These are phyloP conservation scores for Epicauta chinensis DNA, from an alignment of 1,140 invertebrate species.

Conservation along the genomic window DNA sequence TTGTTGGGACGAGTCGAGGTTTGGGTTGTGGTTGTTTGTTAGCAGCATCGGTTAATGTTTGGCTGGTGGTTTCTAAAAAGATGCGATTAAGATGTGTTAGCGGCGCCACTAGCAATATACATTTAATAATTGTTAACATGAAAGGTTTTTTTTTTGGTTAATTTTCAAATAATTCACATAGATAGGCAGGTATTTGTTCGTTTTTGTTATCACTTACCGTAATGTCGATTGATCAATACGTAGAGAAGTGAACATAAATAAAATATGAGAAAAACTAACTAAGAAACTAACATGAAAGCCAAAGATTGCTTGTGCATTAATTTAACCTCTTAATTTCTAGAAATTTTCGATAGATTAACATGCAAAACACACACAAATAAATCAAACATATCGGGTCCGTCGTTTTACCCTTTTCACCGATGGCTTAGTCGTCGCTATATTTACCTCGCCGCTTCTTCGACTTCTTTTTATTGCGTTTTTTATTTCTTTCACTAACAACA, in stretches of 20 bases:
- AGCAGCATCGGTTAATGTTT: constrained; percentile 31
- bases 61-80: constrained; percentile 43
- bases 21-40: constrained; percentile 38
- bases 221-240: neutral
- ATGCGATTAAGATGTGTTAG: constrained; percentile 40
- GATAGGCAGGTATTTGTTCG: constrained; percentile 21
- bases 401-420: constrained; percentile 3
- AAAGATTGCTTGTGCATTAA: constrained; percentile 35
- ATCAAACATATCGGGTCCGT: constrained; percentile 40
- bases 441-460: too few relatives aligned
- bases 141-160: constrained; percentile 14
- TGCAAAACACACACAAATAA: constrained; percentile 21
- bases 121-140: constrained; percentile 18
- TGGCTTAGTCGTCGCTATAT: too few relatives aligned
- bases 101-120: constrained; percentile 36
- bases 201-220: constrained; percentile 12
- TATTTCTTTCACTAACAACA: too few relatives aligned
- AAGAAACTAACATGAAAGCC: constrained; percentile 24
- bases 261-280: constrained; percentile 15
- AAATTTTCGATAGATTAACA: constrained; percentile 9
- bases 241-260: constrained; percentile 6
- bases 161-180: constrained; percentile 21
- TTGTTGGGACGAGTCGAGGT: constrained; percentile 26
- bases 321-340: too few relatives aligned
- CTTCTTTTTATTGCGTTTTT: too few relatives aligned